Conservation (phyloP, 2,113 vertebrate genomes). For the Anarrhichthys ocellatus region DNA sequence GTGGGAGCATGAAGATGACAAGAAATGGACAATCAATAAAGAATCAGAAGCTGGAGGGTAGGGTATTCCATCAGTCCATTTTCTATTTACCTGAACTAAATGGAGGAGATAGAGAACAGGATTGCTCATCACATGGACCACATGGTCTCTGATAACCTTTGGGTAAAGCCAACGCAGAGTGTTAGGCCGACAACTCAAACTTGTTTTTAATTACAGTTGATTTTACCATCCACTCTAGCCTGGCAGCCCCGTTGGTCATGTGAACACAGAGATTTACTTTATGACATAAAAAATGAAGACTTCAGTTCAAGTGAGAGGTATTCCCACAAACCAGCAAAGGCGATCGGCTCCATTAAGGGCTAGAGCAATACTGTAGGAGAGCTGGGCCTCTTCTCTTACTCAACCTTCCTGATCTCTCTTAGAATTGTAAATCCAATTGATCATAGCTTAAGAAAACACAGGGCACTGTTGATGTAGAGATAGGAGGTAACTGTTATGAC, state of each 20-base stretch:
- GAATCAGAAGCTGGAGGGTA: neutral
- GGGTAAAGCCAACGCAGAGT: constrained; percentile 33
- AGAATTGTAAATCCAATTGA: constrained; percentile 11
- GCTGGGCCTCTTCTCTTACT: constrained; percentile 6
- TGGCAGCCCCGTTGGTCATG: constrained; percentile 30
- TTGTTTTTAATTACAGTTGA: constrained; percentile 60
- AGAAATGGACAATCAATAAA: constrained; percentile 28
- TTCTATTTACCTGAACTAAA: constrained; percentile 42
- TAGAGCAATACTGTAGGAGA: neutral
- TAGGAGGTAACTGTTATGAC: constrained; percentile 18
- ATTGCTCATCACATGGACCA: constrained; percentile 48
- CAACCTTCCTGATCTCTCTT: constrained; percentile 1
- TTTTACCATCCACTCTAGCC: constrained; percentile 33
- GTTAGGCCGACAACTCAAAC: constrained; percentile 11
- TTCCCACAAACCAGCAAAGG: constrained; percentile 5
- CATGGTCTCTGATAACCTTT: constrained; percentile 50
- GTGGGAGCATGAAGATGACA: constrained; percentile 9
- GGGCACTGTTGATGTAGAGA: neutral
- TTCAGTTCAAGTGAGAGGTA: neutral
- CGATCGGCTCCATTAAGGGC: neutral
- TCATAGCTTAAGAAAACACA: neutral
- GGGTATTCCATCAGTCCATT: constrained; percentile 18
- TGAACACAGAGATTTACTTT: constrained; percentile 32
- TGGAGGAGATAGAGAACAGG: constrained; percentile 36
- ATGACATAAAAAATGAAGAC: constrained; percentile 21